Percentiles rank a stretch among this genome's conserved stretches.
Conservation (phyloP, 2,888 invertebrate genomes). For the Drosophila melanocephala region DNA sequence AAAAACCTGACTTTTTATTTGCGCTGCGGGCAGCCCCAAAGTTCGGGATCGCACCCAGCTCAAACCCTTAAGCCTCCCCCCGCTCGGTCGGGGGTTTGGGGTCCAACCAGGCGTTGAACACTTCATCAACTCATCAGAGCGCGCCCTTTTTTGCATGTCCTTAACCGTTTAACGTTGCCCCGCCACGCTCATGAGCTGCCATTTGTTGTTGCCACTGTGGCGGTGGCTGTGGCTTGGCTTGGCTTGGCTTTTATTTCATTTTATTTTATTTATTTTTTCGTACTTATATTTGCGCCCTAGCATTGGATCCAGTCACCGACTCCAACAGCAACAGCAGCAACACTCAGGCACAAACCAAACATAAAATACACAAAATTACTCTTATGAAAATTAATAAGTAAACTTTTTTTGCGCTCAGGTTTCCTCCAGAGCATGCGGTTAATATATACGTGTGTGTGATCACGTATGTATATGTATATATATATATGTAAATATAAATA, state of each 20-base stretch:
- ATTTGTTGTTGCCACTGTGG: conserved; percentile 64
- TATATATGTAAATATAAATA: neutral
- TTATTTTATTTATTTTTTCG: conserved; percentile 6
- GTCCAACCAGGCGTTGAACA: conserved; percentile 78
- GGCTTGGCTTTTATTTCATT: conserved; percentile 27
- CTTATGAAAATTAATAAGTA: conserved; percentile 84
- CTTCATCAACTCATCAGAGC: conserved; percentile 82
- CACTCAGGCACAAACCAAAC: conserved; percentile 52
- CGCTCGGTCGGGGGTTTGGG: neutral
- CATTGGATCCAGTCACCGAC: conserved; percentile 14
- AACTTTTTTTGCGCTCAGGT: conserved; percentile 69
- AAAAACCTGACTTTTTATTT: conserved; percentile 82
- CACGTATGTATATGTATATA: conserved; percentile 17
- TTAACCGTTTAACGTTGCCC: conserved; percentile 76
- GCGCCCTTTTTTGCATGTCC: conserved; percentile 79
- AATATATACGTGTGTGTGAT: neutral
- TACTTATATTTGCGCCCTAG: conserved; percentile 42
- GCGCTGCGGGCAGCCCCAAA: conserved; percentile 72
- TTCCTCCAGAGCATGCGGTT: conserved; percentile 38
- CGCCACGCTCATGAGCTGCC: conserved; percentile 57
- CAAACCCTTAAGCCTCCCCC: conserved; percentile 12
- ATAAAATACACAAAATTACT: conserved; percentile 83
- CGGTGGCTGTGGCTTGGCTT: conserved; percentile 34
- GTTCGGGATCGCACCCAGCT: conserved; percentile 38
- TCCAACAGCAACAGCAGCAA: conserved; percentile 14